Base-by-base conservation (phyloP, 2,888 invertebrate genomes). In the Leucoptera coffeella region DNA sequence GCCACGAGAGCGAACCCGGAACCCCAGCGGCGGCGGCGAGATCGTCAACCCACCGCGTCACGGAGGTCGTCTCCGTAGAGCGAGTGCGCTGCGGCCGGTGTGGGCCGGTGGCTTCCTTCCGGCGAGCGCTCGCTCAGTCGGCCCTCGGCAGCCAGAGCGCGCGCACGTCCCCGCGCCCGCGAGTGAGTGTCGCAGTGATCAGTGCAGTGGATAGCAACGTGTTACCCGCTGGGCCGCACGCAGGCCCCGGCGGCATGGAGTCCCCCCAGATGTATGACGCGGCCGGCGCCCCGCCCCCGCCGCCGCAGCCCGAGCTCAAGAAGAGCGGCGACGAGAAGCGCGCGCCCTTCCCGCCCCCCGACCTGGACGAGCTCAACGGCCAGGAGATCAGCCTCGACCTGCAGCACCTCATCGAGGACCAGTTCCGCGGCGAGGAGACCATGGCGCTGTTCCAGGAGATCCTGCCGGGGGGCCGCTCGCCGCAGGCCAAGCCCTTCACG, bases 321-420 rank as follows among this genome's bases (percentile, higher is more conserved):
- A 73, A 71, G 41, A 61, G 73, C 38, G 60, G 75, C 35, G 78
- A 82, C 35, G 82, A 82, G 39, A 79, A 77, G 43, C 72, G 85
- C 43, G 72, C 82, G 42, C 77, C 85, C 31, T 85, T 84, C 57
- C 80, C 83, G 33, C 85, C 86, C 31, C 83, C 84, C 32, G 90
- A 92, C 48, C 65, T 92, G 33, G 85, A 87, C 50, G 92, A 92
- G 54, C 77, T 94, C 45, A 91, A 90, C 55, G 86, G 87, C 30
- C 89, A 91, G 38, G 94, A 94, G 62, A 90, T 93, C 53, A 89
- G 90, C 36, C 73, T 94, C 47, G 93, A 94, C 49, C 73, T 94
- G 37, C 91, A 93, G 50, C 86, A 89, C 56, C 77, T 94, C 43
- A 92, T 94, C 48, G 91, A 92, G 64, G 92, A 92, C 55, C 89